Base-by-base conservation (phyloP, 1,140 invertebrate species). In the Aphidius ervi region DNA sequence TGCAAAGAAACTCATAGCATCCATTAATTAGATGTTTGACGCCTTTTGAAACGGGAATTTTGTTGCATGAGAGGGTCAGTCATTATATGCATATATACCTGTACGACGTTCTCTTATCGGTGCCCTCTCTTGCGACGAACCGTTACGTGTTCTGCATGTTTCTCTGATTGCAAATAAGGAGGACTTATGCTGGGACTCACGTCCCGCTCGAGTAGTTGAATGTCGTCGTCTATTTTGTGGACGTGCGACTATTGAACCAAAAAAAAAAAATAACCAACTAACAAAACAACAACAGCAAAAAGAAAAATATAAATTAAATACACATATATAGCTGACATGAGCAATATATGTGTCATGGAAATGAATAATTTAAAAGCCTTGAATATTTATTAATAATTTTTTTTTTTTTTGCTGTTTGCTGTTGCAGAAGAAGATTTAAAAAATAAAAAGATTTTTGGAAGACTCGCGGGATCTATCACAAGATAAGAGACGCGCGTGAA, bases 101-200 rank as follows among this genome's bases (percentile, higher is more conserved):
- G 59, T 59, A 60, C 62, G 42, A 41, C 49, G 47, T 46, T 47
- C 58, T 56, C 48, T 60, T 40, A n/a, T 40, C 37, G 39, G n/a
- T 41, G 3, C 52, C 42, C 52, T n/a, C 39, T n/a, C 40, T 41
- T 41, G n/a, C 49, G 10, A 52, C 46, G 43, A 49, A 60, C 62
- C 62, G 62, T 60, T 63, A 60, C 62, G 43, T 63, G 62, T 59
- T 59, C 58, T 59, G 62, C 58, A 62, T 60, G 61, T 63, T 63
- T 60, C 54, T 60, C 59, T 60, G 62, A 63, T 63, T 59, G 62
- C 54, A 57, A 63, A 60, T 63, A 60, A 63, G 54, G 54, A 59
- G 52, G 23, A 31, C 23, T 31, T 31, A 50, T 41, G 52, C 39
- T 54, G 39, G 37, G 39, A 40, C 52, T 40, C 52, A 54, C 58